Conservation (phyloP, 2,797 vertebrate genomes). For the Lacerta agilis region DNA sequence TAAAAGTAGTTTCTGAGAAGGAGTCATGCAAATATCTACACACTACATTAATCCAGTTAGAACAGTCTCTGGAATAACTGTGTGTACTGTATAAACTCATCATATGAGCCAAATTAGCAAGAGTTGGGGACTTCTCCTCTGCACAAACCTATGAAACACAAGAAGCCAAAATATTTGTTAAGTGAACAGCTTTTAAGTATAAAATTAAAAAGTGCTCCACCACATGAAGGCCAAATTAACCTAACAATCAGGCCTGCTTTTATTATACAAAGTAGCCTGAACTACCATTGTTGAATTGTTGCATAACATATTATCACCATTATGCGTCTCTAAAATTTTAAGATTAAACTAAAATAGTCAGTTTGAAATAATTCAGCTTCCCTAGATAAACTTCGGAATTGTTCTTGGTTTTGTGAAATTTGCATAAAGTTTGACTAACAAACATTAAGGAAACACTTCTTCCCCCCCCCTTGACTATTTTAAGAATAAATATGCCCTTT, state of each 20-base stretch:
- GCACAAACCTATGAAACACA: constrained; percentile 82
- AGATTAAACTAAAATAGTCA: not conserved
- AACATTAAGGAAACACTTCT: not conserved
- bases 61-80: constrained; percentile 95
- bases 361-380: not conserved
- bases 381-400: not conserved
- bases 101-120: constrained; percentile 98
- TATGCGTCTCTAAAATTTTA: not conserved
- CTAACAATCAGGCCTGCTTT: not conserved
- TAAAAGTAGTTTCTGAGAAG: constrained; percentile 94
- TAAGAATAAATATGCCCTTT: not conserved
- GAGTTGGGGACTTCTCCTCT: constrained; percentile 93
- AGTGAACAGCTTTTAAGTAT: not conserved
- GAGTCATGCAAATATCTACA: constrained; percentile 97
- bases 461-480: not conserved
- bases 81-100: constrained; percentile 98
- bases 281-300: not conserved
- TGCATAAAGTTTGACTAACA: not conserved
- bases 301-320: not conserved
- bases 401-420: not conserved
- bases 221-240: not conserved
- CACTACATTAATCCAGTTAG: constrained; percentile 99
- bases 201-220: not conserved
- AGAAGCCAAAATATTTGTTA: not conserved
- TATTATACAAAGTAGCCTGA: not conserved